These are phyloP conservation scores for Acrocephalus kingi DNA, from an alignment of 2,113 vertebrate species.

Conservation along the genomic window DNA sequence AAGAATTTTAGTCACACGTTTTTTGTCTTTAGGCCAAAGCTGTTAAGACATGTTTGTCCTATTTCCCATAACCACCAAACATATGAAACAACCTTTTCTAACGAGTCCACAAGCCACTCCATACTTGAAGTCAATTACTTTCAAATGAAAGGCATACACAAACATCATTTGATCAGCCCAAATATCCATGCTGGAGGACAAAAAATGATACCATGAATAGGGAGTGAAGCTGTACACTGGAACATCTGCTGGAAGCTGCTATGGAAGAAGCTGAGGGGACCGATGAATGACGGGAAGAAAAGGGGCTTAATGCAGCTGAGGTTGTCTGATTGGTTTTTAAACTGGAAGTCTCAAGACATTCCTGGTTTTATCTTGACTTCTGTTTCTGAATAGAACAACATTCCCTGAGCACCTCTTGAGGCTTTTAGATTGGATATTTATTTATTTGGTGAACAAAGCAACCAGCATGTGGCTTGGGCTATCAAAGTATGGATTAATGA, in stretches of 20 bases:
- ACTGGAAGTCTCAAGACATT: background rate
- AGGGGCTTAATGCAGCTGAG: background rate
- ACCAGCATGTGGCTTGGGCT: background rate
- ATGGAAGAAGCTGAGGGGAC: background rate
- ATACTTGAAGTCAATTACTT: background rate
- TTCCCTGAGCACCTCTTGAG: background rate
- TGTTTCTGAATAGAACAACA: background rate
- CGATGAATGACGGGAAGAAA: rapidly evolving
- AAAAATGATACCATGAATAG: background rate
- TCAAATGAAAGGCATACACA: background rate
- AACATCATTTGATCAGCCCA: background rate
- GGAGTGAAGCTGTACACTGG: background rate
- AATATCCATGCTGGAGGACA: background rate
- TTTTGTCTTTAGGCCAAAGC: background rate
- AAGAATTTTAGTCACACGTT: background rate
- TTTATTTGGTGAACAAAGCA: background rate
- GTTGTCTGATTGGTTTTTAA: background rate
- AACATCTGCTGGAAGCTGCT: background rate
- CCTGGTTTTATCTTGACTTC: background rate
- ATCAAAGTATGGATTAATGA: background rate
- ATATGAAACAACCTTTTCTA: background rate
- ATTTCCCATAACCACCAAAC: background rate
- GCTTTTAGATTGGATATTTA: background rate
- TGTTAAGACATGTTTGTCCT: background rate
- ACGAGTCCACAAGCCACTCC: background rate